A percentile compares a stretch with the other conserved stretches of the same genome.
Conservation (phyloP, 1,140 invertebrate genomes). For the Lordiphosa collinella region DNA sequence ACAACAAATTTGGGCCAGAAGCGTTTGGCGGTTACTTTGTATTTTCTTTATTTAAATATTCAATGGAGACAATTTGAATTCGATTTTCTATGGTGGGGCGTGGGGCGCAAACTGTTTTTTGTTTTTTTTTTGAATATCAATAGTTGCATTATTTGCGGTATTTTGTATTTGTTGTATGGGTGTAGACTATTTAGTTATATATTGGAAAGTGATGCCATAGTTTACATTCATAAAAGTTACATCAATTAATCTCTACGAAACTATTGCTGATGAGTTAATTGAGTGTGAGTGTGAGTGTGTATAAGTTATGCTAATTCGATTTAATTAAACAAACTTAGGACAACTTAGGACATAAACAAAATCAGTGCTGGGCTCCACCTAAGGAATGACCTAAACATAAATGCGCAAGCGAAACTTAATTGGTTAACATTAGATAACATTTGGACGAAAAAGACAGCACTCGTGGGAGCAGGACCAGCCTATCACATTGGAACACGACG, state of each 20-base stretch:
- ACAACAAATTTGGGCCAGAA: no score
- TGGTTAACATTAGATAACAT: constrained; percentile 75
- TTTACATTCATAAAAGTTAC: constrained; percentile 73
- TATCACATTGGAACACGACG: constrained; percentile 82
- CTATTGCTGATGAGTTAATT: no score
- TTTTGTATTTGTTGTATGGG: constrained; percentile 33
- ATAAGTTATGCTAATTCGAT: constrained; percentile 27
- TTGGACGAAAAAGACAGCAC: constrained; percentile 41
- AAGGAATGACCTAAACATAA: constrained; percentile 22
- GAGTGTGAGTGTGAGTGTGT: no score
- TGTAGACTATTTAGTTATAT: constrained; percentile 61
- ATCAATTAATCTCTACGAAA: constrained; percentile 72
- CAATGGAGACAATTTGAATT: constrained; percentile 68
- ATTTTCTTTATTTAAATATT: constrained; percentile 62
- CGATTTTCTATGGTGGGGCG: constrained; percentile 63
- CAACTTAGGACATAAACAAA: constrained; percentile 52
- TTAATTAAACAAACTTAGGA: constrained; percentile 15
- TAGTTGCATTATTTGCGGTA: constrained; percentile 37
- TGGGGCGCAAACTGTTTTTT: constrained; percentile 50
- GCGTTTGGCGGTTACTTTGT: constrained; percentile 5
- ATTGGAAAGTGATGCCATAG: constrained; percentile 69
- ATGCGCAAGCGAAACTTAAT: constrained; percentile 54
- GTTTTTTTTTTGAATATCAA: constrained; percentile 46
- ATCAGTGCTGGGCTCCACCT: constrained; percentile 60
- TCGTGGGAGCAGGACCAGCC: constrained; percentile 28